phyloP scores from a whole-genome alignment of 1,140 invertebrate species.

The Bombus superbus region DNA sequence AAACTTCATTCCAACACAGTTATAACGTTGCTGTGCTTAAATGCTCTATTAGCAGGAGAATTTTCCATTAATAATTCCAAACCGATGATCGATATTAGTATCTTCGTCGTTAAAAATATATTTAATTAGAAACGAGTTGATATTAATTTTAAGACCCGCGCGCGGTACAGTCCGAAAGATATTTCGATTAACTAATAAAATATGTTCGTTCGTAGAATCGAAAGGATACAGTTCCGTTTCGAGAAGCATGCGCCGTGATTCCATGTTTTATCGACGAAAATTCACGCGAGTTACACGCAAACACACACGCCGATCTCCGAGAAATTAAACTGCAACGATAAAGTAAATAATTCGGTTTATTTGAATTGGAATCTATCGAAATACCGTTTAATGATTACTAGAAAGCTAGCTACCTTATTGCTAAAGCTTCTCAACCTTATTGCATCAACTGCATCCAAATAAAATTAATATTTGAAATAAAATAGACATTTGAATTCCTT shows the following conservation, averaged over 20 bases:
- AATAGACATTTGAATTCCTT: background rate
- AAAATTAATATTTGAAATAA: constrained; percentile 18
- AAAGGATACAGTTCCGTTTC: background rate
- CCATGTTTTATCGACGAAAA: constrained; percentile 36
- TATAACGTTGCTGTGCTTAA: too few relatives aligned
- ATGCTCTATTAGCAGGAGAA: too few relatives aligned
- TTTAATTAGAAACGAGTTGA: background rate
- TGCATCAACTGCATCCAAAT: background rate
- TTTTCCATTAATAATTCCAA: background rate
- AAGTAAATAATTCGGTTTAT: constrained; percentile 2
- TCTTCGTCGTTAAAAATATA: background rate
- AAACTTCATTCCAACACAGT: too few relatives aligned
- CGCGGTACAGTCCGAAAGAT: too few relatives aligned
- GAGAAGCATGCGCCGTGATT: constrained; percentile 17
- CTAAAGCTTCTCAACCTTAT: background rate
- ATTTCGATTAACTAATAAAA: background rate
- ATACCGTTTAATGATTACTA: constrained; percentile 19
- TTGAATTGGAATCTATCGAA: constrained; percentile 19
- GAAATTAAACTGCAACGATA: constrained; percentile 29
- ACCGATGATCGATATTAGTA: background rate
- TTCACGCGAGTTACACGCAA: constrained; percentile 13
- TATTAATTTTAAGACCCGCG: background rate
- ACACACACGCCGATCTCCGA: background rate
- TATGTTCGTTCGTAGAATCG: background rate
- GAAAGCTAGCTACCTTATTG: too few relatives aligned